Percentiles rank a stretch among this genome's conserved stretches.
Conservation (phyloP, 2,113 vertebrate genomes). For the Hoplias malabaricus region DNA sequence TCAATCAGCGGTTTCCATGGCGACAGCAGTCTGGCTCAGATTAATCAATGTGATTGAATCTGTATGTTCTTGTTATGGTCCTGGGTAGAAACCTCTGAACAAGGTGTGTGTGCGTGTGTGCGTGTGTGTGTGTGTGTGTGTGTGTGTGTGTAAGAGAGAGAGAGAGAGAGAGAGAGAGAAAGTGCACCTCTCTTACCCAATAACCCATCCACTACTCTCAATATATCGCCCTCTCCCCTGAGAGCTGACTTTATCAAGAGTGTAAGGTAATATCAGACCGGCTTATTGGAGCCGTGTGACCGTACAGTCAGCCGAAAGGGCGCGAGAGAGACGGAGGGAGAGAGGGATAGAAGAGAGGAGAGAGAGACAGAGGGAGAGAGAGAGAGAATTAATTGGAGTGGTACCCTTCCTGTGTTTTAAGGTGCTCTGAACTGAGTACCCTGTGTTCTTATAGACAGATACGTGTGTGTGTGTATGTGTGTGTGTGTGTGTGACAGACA, state of each 20-base stretch:
- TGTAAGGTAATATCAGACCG: constrained; percentile 47
- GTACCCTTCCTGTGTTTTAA: neutral
- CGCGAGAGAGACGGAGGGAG: neutral
- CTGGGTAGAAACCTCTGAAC: neutral
- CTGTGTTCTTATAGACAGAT: neutral
- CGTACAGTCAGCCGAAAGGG: constrained; percentile 9
- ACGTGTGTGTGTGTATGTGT: neutral
- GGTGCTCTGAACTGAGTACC: neutral
- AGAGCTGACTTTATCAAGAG: constrained; percentile 50
- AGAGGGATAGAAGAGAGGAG: neutral
- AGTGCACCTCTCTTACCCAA: constrained; percentile 32
- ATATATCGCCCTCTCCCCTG: constrained; percentile 44
- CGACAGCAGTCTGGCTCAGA: constrained; percentile 28
- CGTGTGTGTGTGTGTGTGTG: neutral
- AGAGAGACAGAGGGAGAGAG: neutral
- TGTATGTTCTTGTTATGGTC: constrained; percentile 33
- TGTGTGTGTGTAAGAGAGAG: neutral
- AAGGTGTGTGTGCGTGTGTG: neutral
- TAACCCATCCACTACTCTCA: constrained; percentile 30
- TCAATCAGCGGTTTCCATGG: constrained; percentile 25
- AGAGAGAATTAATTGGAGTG: neutral
- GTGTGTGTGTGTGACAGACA: neutral
- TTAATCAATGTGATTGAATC: constrained; percentile 49
- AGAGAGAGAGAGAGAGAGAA: constrained; percentile 6
- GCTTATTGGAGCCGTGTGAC: constrained; percentile 43